Evolutionary conservation across 2,888 invertebrate genomes (phyloP), one percentile per base, ranked within the genome.

Genomic region (Sinhomidia bicolor): DNA sequence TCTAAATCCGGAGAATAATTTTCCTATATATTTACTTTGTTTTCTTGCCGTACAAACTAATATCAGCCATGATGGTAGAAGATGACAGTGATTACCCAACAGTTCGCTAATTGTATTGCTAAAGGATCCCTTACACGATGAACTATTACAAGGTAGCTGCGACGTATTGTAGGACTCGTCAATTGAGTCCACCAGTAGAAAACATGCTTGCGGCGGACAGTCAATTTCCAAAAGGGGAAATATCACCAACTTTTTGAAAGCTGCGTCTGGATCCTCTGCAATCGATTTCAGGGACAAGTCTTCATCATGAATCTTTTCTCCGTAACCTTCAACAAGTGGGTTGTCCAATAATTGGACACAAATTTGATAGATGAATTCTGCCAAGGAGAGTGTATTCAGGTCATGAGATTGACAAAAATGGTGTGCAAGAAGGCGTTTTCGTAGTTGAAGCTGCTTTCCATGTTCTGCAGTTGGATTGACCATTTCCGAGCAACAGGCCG

Each of bases 121-220:
- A 44, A 93, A 74, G 3, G 86, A 81, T 44, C 82, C 93, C 62
- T 92, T 92, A 87, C 90, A 86, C 5, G 89, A 88, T 12, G 87
- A 89, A 36, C 90, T 90, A 68, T 78, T 90, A 51, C 74, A 87
- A 80, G 78, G 89, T 79, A 89, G 81, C 41, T 89, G 89, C 36
- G 90, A 81, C 7, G 91, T 83, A 71, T 91, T 90, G 76, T 90
- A 91, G 4, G 91, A 94, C 93, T 99, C 98, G 93, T 99, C 98
- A 26, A 99, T 96, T 0, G 98, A 98, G 93, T 99, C 99, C 0
- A 99, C 97, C 7, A 99, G 94, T 65, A 99, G 94, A 92, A 98
- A 96, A 85, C 98, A 94, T 86, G 96, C 96, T 93, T 97, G 97
- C 79, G 93, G 92, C 0, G 98, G 98, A 2, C 97, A 96, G 88